Base-by-base conservation (phyloP, 2,797 vertebrate genomes). In the Tamandua tetradactyla region DNA sequence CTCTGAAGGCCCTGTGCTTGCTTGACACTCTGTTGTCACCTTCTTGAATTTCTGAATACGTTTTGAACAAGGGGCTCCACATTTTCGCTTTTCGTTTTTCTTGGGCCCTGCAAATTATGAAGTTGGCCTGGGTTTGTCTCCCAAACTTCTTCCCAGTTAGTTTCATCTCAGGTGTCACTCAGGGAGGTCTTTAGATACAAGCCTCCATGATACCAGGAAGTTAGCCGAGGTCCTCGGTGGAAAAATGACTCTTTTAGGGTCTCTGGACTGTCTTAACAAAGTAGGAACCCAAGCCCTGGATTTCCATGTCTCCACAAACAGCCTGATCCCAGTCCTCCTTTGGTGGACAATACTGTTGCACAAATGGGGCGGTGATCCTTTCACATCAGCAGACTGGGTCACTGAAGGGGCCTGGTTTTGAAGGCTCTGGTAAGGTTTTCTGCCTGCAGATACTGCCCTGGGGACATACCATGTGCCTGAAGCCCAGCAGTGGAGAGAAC, bases 21-120 rank as follows among this genome's bases (percentile, higher is more conserved):
- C 22, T 6, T 25, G 11, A 11, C 0, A 3, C 11, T 11, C 27
- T 3, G 44, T 42, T 5, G 40, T 66, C 2, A 12, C 49, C 55
- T 2, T 64, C 74, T 66, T 37, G 37, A 74, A 66, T 37, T 55
- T n/a, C 92, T 69, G 23, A 7, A 14, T 14, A 3, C 0, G 15
- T 59, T 80, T 20, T 68, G 47, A 79, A 42, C 7, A 4, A 17
- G 27, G 71, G 30, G 7, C 8, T 12, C 76, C 14, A 5, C 35
- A 0, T 30, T 42, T 10, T 55, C n/a, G 4, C n/a, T n/a, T 35
- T 47, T 55, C n/a, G 4, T n/a, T n/a, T 35, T 47, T 30, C 37
- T 15, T 12, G 40, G 10, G 8, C 18, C 32, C 69, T 44, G 55
- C 18, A 12, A 52, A 47, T 52, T 3, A 37, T 1, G 17, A 5